Evolutionary conservation across 2,113 vertebrate species (phyloP).

Genomic region (Chloropsis cyanopogon): DNA sequence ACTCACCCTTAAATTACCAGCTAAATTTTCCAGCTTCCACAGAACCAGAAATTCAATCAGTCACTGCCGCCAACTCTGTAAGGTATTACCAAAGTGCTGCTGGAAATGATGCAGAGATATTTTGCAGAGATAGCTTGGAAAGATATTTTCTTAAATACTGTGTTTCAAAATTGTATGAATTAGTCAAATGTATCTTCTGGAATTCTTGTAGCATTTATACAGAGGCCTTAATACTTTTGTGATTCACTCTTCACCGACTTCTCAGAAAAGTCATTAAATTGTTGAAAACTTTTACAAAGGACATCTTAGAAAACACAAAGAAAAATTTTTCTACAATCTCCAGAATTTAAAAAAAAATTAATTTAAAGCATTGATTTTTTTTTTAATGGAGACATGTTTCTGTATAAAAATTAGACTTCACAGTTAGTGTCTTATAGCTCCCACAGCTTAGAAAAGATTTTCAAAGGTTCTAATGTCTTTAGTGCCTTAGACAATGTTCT

Average conservation of each 20-base stretch:
- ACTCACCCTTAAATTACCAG: not conserved
- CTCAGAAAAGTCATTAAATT: not conserved
- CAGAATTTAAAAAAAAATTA: not conserved
- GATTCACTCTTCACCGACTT: not conserved
- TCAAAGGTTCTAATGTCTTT: not conserved
- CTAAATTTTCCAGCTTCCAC: not conserved
- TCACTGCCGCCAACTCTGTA: not conserved
- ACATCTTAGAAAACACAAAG: not conserved
- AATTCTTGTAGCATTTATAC: not conserved
- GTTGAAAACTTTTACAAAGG: not conserved
- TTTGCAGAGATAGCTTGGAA: not conserved
- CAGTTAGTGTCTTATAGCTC: not conserved
- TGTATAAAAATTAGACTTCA: not conserved
- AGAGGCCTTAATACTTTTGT: not conserved
- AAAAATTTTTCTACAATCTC: not conserved
- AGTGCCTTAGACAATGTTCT: not conserved
- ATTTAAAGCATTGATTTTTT: not conserved
- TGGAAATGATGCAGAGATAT: constrained; percentile 15
- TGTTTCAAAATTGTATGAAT: not conserved
- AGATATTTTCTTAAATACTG: not conserved
- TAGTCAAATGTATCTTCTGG: not conserved
- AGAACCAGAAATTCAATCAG: not conserved
- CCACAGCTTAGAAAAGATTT: not conserved
- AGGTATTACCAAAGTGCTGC: not conserved
- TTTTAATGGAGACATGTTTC: not conserved